Conservation (phyloP, 2,888 invertebrate genomes). For the Prenolepis imparis region DNA sequence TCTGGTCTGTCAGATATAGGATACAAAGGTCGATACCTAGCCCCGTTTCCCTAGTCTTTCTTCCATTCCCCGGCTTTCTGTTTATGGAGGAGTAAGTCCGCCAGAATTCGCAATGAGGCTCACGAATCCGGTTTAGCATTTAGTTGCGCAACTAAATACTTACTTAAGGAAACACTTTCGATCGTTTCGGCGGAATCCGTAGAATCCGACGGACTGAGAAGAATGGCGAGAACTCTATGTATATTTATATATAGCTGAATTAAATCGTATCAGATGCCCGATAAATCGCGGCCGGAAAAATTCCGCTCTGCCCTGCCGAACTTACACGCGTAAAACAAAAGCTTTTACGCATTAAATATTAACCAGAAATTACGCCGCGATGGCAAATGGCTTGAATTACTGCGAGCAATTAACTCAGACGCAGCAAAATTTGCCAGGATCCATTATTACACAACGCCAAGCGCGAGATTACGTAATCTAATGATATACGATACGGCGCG, state of each 20-base stretch:
- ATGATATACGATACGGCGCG: constrained; percentile 54
- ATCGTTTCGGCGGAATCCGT: constrained; percentile 13
- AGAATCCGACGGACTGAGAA: constrained; percentile 41
- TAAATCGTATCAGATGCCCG: constrained; percentile 54
- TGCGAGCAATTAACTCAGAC: constrained; percentile 56
- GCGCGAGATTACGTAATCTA: constrained; percentile 58
- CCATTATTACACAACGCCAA: constrained; percentile 58
- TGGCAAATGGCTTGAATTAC: constrained; percentile 56
- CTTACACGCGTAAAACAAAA: constrained; percentile 14
- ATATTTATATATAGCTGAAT: constrained; percentile 57
- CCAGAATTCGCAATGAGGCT: constrained; percentile 69
- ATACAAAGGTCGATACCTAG: constrained; percentile 37
- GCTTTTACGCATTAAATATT: constrained; percentile 37
- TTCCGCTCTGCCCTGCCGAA: background rate
- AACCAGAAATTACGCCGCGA: constrained; percentile 42
- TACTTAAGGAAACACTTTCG: constrained; percentile 68
- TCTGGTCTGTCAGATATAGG: constrained; percentile 21
- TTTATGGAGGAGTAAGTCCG: constrained; percentile 49
- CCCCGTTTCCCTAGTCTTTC: constrained; percentile 29
- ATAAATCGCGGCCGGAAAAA: constrained; percentile 57
- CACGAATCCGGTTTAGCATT: constrained; percentile 67
- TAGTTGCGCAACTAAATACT: constrained; percentile 71
- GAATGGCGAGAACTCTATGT: constrained; percentile 42
- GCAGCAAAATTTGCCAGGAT: constrained; percentile 56
- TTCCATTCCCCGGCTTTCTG: constrained; percentile 20